Percentiles rank a stretch among this genome's conserved stretches.
These are phyloP conservation scores for Aphodius granarius DNA, from an alignment of 2,888 invertebrate genomes.

Conservation along the genomic window DNA sequence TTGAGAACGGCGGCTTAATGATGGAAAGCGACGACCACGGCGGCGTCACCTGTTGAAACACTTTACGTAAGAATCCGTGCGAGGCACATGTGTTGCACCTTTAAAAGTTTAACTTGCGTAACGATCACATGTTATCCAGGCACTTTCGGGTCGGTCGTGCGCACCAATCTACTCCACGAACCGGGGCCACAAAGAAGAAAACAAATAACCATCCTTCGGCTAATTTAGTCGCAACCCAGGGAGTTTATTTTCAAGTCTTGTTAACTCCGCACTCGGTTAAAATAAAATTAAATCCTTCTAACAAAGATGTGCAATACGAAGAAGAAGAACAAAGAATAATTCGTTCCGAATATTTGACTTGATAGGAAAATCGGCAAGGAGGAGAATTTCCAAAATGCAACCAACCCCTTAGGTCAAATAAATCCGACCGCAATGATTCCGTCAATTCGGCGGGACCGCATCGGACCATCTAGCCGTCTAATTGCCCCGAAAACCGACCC, in stretches of 20 bases:
- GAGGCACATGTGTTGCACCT: not conserved
- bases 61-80: not conserved
- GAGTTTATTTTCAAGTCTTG: not conserved
- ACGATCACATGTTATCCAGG: not conserved
- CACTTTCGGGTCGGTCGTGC: not conserved
- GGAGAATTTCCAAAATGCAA: not conserved
- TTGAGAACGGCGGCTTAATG: not conserved
- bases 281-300: too few relatives aligned
- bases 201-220: not conserved
- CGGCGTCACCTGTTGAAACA: not conserved
- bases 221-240: not conserved
- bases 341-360: too few relatives aligned
- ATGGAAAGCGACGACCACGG: not conserved
- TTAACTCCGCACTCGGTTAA: too few relatives aligned
- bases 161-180: not conserved
- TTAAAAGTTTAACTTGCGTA: not conserved
- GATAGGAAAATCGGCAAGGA: not conserved
- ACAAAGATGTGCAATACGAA: too few relatives aligned
- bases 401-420: not conserved
- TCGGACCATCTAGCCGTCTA: constrained; percentile 9
- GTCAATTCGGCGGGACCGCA: not conserved
- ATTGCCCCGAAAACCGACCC: constrained; percentile 24
- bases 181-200: not conserved
- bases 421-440: not conserved
- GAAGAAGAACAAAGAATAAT: too few relatives aligned